These are phyloP conservation scores for Aleadryas rufinucha DNA, from an alignment of 2,113 vertebrate species.

Conservation along the genomic window DNA sequence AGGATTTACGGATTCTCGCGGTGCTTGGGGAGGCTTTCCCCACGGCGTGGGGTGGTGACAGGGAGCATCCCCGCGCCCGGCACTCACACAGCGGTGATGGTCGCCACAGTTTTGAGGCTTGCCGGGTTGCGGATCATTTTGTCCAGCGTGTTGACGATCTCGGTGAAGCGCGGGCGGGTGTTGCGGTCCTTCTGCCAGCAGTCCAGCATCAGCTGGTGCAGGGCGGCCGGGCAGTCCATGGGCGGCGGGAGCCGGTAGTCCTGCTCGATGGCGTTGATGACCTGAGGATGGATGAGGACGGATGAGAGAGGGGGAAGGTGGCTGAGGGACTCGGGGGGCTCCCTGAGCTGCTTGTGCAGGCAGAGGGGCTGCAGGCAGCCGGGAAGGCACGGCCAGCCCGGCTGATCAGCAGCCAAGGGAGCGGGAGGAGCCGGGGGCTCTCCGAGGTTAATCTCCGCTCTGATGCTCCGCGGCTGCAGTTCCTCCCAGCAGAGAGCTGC, in stretches of 20 bases:
- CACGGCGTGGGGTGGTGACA: rapidly evolving
- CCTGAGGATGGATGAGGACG: slow-evolving; percentile 60
- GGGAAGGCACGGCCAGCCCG: neutral
- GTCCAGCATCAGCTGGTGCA: slow-evolving; percentile 97
- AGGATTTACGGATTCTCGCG: neutral
- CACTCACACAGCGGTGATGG: slow-evolving; percentile 96
- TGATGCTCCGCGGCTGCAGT: slow-evolving; percentile 64
- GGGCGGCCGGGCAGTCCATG: slow-evolving; percentile 95
- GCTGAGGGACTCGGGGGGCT: neutral
- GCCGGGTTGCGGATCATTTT: slow-evolving; percentile 99
- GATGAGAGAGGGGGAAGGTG: neutral
- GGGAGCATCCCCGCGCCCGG: rapidly evolving
- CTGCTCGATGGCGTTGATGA: slow-evolving; percentile 98
- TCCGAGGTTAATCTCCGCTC: slow-evolving; percentile 74
- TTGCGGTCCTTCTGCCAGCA: slow-evolving; percentile 99
- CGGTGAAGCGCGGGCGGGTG: slow-evolving; percentile 91
- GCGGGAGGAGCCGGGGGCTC: slow-evolving; percentile 44
- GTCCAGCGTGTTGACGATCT: slow-evolving; percentile 96
- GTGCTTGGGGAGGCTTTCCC: rapidly evolving
- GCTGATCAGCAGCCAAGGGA: neutral
- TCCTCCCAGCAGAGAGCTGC: slow-evolving; percentile 66
- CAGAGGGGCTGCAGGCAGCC: neutral
- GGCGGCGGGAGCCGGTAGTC: slow-evolving; percentile 96
- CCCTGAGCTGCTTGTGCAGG: neutral
- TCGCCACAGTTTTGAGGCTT: slow-evolving; percentile 96